Conservation (phyloP, 2,797 vertebrate species). For the Myotis planiceps region DNA sequence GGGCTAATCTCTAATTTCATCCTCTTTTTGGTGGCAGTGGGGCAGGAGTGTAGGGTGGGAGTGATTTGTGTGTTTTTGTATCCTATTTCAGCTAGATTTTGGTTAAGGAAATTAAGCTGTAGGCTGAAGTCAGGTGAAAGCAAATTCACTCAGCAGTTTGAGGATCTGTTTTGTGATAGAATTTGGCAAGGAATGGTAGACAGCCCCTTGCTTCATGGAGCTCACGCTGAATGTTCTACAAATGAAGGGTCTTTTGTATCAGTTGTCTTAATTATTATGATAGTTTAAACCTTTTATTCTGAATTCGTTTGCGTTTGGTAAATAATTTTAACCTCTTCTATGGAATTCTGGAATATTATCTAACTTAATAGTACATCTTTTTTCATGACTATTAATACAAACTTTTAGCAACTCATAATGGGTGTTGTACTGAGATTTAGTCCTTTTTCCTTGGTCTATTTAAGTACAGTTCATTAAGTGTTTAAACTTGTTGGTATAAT, state of each 20-base stretch:
- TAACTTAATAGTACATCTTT: not conserved
- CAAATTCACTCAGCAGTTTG: not conserved
- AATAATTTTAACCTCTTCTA: slow-evolving; percentile 36
- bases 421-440: not conserved
- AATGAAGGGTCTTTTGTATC: not conserved
- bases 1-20: not conserved
- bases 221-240: not conserved
- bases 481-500: slow-evolving; percentile 8
- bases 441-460: not conserved
- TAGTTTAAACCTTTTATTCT: not conserved
- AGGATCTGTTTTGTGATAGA: not conserved
- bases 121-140: not conserved
- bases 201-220: not conserved
- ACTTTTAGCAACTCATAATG: not conserved
- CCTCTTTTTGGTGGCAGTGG: not conserved
- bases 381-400: not conserved
- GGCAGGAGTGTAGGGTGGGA: not conserved
- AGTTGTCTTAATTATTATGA: not conserved
- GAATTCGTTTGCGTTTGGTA: not conserved
- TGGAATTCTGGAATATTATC: not conserved
- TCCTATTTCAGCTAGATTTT: not conserved
- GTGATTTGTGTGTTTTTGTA: not conserved
- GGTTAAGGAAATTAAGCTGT: slow-evolving; percentile 3
- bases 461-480: not conserved
- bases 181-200: not conserved